A percentile compares a stretch with the other conserved stretches of the same genome.
phyloP scores from a whole-genome alignment of 2,113 vertebrate genomes.

The Antechinus stuartii region DNA sequence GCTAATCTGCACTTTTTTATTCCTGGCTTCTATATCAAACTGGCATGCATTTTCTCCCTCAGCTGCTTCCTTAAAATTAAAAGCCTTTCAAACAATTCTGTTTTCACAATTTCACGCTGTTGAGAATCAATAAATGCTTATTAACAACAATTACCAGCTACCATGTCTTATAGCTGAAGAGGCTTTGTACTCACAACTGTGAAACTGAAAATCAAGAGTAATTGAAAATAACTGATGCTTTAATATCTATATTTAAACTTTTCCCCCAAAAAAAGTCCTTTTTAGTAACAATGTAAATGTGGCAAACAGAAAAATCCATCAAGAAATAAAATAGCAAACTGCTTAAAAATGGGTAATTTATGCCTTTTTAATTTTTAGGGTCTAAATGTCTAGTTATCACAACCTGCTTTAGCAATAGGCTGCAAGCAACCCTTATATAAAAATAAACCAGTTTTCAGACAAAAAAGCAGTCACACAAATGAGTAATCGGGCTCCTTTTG shows the following conservation, averaged over 20 bases:
- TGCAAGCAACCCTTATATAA: not conserved
- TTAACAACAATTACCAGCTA: not conserved
- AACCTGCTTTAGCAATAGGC: not conserved
- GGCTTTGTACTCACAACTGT: not conserved
- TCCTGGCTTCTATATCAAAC: not conserved
- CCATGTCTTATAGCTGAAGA: not conserved
- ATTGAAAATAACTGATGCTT: not conserved
- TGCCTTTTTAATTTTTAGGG: not conserved
- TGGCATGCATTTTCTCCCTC: not conserved
- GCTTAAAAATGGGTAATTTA: not conserved
- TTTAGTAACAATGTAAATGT: not conserved
- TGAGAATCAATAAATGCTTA: not conserved
- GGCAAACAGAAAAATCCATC: not conserved
- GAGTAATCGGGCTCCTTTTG: slow-evolving; percentile 6
- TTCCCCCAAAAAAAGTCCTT: not conserved
- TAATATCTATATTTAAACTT: not conserved
- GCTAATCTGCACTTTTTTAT: not conserved
- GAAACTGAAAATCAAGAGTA: not conserved
- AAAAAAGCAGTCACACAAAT: not conserved
- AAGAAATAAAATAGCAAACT: not conserved
- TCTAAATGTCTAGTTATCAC: not conserved
- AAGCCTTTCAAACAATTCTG: not conserved
- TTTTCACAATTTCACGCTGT: not conserved
- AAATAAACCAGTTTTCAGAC: not conserved
- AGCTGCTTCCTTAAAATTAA: not conserved